A percentile compares a stretch with the other conserved stretches of the same genome.
These are phyloP conservation scores for Branchipolynoe longqiensis DNA, from an alignment of 2,888 invertebrate species.

Conservation along the genomic window DNA sequence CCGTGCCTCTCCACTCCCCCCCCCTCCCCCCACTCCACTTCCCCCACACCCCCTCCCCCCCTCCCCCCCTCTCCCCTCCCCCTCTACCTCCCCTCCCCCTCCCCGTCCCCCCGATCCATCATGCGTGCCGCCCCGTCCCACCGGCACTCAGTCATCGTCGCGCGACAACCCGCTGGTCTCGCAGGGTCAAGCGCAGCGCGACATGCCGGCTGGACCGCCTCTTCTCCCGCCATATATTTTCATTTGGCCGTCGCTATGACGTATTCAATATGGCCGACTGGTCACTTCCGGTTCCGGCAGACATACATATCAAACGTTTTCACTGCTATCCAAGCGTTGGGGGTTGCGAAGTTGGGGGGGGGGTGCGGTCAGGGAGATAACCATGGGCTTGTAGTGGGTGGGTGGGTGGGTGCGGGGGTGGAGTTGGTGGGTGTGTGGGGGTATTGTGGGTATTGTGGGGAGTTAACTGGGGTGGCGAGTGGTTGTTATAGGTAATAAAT, in stretches of 20 bases:
- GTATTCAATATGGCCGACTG: constrained; percentile 47
- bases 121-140: not conserved
- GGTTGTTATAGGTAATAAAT: no score
- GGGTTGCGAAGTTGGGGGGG: no score
- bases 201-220: constrained; percentile 2
- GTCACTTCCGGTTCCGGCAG: constrained; percentile 31
- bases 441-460: no score
- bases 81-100: not conserved
- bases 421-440: no score
- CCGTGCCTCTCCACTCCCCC: not conserved
- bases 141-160: constrained; percentile 18
- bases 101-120: constrained; percentile 11
- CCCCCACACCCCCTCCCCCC: not conserved
- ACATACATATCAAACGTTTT: constrained; percentile 47
- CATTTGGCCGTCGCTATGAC: constrained; percentile 11
- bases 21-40: not conserved
- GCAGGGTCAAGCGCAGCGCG: constrained; percentile 20
- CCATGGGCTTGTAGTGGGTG: no score
- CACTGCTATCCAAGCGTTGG: no score
- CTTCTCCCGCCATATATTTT: constrained; percentile 50
- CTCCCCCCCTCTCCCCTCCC: not conserved
- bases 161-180: constrained; percentile 13
- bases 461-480: no score
- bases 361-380: no score
- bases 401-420: no score